These are phyloP conservation scores for Maconellicoccus hirsutus DNA, from an alignment of 1,140 invertebrate genomes.

Conservation along the genomic window DNA sequence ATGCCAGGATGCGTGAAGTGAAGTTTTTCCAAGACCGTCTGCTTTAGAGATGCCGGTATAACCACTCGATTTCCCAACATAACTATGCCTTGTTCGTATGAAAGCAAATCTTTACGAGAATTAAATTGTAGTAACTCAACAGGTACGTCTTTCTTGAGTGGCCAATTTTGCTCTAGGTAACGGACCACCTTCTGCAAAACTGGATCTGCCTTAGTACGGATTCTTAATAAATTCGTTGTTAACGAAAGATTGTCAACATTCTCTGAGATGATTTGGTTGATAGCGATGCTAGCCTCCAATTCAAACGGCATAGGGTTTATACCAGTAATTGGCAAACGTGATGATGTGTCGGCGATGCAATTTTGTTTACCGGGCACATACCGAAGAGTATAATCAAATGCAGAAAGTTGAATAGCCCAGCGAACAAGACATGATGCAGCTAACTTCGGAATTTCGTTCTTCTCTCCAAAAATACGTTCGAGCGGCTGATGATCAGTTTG, in stretches of 20 bases:
- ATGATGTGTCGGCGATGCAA: conserved; percentile 32
- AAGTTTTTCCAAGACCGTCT: conserved; percentile 30
- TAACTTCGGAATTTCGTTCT: background rate
- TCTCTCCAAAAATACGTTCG: background rate
- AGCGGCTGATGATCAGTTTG: conserved; percentile 40
- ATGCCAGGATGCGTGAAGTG: conserved; percentile 34
- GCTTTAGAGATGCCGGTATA: conserved; percentile 30
- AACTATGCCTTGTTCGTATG: background rate
- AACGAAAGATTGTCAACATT: background rate
- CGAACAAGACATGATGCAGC: conserved; percentile 29
- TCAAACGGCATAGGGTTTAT: background rate
- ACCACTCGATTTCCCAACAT: conserved; percentile 29
- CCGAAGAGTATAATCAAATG: conserved; percentile 34
- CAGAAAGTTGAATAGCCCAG: conserved; percentile 33
- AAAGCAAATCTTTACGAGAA: background rate
- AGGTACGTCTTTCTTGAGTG: background rate
- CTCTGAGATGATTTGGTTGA: background rate
- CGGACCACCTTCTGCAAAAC: background rate
- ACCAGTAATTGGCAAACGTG: conserved; percentile 27
- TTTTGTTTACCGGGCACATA: conserved; percentile 31
- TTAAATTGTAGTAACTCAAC: background rate
- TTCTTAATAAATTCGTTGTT: background rate
- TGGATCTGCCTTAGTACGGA: background rate
- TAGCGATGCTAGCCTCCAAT: background rate
- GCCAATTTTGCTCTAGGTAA: background rate